Evolutionary conservation across 23 tunicate species (phyloP).

Genomic region (Ascidia mentula): DNA sequence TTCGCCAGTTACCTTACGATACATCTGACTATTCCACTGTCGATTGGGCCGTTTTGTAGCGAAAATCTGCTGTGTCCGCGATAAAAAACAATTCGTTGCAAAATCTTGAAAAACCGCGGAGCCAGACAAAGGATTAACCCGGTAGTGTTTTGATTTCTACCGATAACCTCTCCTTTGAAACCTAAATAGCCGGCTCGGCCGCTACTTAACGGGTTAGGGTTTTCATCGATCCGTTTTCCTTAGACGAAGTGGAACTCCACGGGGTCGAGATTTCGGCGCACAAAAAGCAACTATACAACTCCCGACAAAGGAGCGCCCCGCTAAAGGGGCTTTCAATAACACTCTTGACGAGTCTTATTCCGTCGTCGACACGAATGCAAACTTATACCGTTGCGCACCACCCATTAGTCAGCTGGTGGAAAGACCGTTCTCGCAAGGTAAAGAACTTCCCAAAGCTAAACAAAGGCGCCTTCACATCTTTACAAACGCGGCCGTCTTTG

Average conservation of each 20-base stretch:
- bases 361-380: neutral
- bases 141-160: neutral
- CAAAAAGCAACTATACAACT: neutral
- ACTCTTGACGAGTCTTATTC: neutral
- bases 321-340: neutral
- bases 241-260: neutral
- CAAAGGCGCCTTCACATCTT: neutral
- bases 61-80: neutral
- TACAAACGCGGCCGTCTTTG: neutral
- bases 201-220: neutral
- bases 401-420: neutral
- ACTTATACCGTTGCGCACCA: neutral
- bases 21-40: neutral
- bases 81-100: neutral
- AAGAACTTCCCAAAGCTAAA: neutral
- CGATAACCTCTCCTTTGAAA: slow-evolving; percentile 1
- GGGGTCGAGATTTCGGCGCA: neutral
- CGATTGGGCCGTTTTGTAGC: neutral
- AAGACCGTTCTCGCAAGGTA: neutral
- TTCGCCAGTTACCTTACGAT: neutral
- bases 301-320: neutral
- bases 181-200: neutral
- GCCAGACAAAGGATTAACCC: slow-evolving; percentile 9
- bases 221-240: neutral
- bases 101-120: neutral